Evolutionary conservation across 2,797 vertebrate species (phyloP).

Genomic region (Schizopygopsis malacanthus): DNA sequence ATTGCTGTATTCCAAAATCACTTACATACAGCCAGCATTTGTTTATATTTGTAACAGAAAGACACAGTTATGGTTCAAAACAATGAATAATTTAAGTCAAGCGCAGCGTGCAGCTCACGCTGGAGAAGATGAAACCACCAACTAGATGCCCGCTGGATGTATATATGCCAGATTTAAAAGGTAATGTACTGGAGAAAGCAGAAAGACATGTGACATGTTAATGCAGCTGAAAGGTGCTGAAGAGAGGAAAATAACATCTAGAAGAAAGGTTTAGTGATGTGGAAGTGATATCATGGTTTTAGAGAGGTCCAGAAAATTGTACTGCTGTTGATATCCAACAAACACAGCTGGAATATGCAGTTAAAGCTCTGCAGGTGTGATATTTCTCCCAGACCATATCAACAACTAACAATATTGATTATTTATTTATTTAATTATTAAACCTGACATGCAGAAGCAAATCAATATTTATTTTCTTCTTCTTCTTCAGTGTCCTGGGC

Average conservation of each 20-base stretch:
- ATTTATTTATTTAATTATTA: neutral
- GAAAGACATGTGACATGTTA: neutral
- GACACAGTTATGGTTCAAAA: slow-evolving; percentile 13
- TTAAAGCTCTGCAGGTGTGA: neutral
- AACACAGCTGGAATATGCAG: neutral
- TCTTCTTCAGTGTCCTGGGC: too few relatives aligned
- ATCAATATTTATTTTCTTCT: too few relatives aligned
- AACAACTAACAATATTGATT: neutral
- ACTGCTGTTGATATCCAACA: neutral
- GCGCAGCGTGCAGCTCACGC: neutral
- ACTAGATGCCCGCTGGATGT: neutral
- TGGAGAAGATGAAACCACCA: slow-evolving; percentile 1
- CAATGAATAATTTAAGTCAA: slow-evolving; percentile 26
- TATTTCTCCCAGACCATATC: neutral
- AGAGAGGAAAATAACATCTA: neutral
- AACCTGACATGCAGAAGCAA: neutral
- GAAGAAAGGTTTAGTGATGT: neutral
- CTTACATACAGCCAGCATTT: neutral
- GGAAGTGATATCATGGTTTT: neutral
- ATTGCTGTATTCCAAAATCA: neutral
- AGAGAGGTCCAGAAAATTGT: neutral
- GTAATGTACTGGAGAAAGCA: neutral
- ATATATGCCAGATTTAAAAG: neutral
- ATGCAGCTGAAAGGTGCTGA: neutral
- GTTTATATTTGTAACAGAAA: slow-evolving; percentile 10